phyloP scores from a whole-genome alignment of 2,888 invertebrate species.

The Diadromus collaris region DNA sequence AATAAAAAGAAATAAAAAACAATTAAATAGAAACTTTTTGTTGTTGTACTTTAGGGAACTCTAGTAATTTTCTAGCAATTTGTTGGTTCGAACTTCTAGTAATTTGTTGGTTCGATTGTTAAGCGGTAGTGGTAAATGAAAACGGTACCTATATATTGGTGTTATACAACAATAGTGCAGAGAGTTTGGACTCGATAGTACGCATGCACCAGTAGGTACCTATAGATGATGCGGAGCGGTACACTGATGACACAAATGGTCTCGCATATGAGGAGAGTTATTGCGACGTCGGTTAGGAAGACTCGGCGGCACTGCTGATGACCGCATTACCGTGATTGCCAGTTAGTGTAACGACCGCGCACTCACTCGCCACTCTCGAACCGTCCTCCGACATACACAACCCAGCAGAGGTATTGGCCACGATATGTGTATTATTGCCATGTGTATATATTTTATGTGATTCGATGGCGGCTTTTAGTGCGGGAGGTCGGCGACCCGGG shows the following conservation, averaged over 20 bases:
- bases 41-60: too few relatives aligned
- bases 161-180: not conserved
- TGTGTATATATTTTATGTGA: slow-evolving; percentile 35
- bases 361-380: slow-evolving; percentile 65
- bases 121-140: slow-evolving; percentile 27
- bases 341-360: slow-evolving; percentile 75
- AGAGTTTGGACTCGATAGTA: not conserved
- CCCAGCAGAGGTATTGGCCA: slow-evolving; percentile 7
- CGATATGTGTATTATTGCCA: slow-evolving; percentile 4
- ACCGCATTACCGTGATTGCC: slow-evolving; percentile 78
- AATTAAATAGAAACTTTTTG: too few relatives aligned
- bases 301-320: slow-evolving; percentile 70
- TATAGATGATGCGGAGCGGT: slow-evolving; percentile 20
- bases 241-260: slow-evolving; percentile 42
- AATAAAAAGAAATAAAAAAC: too few relatives aligned
- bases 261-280: slow-evolving; percentile 48
- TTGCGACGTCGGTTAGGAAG: slow-evolving; percentile 45
- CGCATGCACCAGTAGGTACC: slow-evolving; percentile 20
- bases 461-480: slow-evolving; percentile 63
- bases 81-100: too few relatives aligned
- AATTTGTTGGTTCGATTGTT: slow-evolving; percentile 8
- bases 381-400: slow-evolving; percentile 38
- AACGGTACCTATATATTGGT: not conserved
- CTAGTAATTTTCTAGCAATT: too few relatives aligned
- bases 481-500: slow-evolving; percentile 70